These are phyloP conservation scores for Pyrgus malvae DNA, from an alignment of 2,888 invertebrate genomes.

Conservation along the genomic window DNA sequence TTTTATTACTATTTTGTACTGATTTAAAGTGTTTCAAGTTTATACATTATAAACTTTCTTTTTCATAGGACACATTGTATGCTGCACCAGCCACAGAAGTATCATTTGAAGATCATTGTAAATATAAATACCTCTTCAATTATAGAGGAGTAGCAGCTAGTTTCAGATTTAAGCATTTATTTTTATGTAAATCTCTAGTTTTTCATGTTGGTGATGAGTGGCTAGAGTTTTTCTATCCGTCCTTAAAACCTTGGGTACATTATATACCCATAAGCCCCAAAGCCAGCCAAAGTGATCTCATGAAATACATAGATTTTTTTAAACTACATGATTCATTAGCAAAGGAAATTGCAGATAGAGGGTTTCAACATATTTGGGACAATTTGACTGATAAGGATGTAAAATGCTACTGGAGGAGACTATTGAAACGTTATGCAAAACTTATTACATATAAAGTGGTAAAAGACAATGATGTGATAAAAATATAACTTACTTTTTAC, in stretches of 20 bases:
- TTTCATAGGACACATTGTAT: conserved; percentile 90
- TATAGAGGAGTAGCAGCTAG: conserved; percentile 98
- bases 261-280: conserved; percentile 91
- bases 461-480: conserved; percentile 81
- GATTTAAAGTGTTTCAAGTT: too few species aligned
- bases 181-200: conserved; percentile 94
- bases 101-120: conserved; percentile 94
- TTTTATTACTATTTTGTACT: too few species aligned
- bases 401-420: conserved; percentile 91
- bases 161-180: conserved; percentile 97
- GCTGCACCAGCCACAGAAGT: conserved; percentile 92
- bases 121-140: conserved; percentile 96
- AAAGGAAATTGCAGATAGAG: conserved; percentile 90
- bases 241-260: conserved; percentile 96
- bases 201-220: conserved; percentile 97
- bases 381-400: conserved; percentile 92
- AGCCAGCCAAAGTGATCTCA: conserved; percentile 86
- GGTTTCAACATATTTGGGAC: conserved; percentile 91
- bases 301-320: conserved; percentile 88
- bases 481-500: conserved; percentile 50
- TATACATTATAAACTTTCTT: too few species aligned
- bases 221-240: conserved; percentile 96
- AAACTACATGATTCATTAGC: conserved; percentile 87
- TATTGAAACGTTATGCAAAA: conserved; percentile 88
- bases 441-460: conserved; percentile 85